phyloP scores from a whole-genome alignment of 2,888 invertebrate species.

The Stenoptilia bipunctidactyla region DNA sequence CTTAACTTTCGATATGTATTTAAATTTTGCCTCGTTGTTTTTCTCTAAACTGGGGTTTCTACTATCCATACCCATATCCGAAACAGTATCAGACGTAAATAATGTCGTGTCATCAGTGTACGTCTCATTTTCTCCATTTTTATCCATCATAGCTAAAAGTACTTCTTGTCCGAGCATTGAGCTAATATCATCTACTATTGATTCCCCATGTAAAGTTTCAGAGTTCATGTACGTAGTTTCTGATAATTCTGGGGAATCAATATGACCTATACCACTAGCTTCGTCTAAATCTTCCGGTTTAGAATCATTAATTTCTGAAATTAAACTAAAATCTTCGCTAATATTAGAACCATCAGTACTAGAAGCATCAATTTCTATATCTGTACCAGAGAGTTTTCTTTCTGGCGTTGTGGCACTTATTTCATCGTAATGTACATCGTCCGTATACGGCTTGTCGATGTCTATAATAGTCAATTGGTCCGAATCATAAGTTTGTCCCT shows the following conservation, averaged over 20 bases:
- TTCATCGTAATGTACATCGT: constrained; percentile 52
- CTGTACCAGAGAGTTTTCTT: constrained; percentile 49
- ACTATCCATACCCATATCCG: constrained; percentile 63
- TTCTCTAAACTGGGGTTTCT: constrained; percentile 68
- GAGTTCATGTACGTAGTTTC: constrained; percentile 77
- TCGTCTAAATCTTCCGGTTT: constrained; percentile 52
- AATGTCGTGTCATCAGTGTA: constrained; percentile 80
- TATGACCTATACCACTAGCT: constrained; percentile 77
- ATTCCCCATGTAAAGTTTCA: constrained; percentile 83
- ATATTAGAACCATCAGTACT: constrained; percentile 75
- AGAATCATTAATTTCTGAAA: constrained; percentile 76
- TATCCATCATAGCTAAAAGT: constrained; percentile 75
- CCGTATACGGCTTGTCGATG: constrained; percentile 68
- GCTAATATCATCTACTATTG: constrained; percentile 83
- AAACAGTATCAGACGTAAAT: constrained; percentile 71
- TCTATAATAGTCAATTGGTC: constrained; percentile 77
- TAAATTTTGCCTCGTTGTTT: constrained; percentile 71
- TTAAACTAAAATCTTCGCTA: constrained; percentile 80
- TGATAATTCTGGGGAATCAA: constrained; percentile 86
- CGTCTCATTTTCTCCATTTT: constrained; percentile 73
- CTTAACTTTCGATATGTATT: constrained; percentile 62
- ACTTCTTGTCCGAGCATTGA: constrained; percentile 80
- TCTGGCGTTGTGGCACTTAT: constrained; percentile 48
- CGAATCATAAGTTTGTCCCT: constrained; percentile 69
- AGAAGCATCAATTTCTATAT: constrained; percentile 64